These are phyloP conservation scores for Nesidiocoris tenuis DNA, from an alignment of 2,888 invertebrate species.

Conservation along the genomic window DNA sequence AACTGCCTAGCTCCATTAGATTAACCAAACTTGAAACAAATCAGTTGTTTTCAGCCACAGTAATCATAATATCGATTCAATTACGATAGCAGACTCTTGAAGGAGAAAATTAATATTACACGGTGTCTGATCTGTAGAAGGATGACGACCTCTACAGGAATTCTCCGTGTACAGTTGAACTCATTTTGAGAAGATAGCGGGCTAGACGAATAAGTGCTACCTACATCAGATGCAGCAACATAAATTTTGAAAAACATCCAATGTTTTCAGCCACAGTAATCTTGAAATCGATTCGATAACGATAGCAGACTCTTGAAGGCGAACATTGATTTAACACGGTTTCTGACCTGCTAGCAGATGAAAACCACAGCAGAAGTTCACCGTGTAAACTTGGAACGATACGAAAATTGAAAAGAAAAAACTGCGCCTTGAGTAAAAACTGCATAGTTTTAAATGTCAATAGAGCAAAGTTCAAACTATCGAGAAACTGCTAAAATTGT, in stretches of 20 bases:
- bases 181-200: too few relatives aligned
- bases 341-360: slow-evolving; percentile 26
- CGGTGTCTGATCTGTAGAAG: slow-evolving; percentile 32
- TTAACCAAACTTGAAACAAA: too few relatives aligned
- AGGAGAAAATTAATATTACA: slow-evolving; percentile 22
- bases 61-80: slow-evolving; percentile 24
- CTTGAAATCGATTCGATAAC: slow-evolving; percentile 6
- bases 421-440: too few relatives aligned
- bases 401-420: too few relatives aligned
- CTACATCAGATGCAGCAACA: too few relatives aligned
- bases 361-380: slow-evolving; percentile 23
- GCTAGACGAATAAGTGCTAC: too few relatives aligned
- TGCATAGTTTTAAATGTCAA: too few relatives aligned
- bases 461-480: too few relatives aligned
- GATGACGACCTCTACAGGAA: slow-evolving; percentile 20
- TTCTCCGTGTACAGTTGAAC: slow-evolving; percentile 35
- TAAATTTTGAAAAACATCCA: too few relatives aligned
- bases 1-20: too few relatives aligned
- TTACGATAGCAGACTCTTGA: slow-evolving; percentile 27
- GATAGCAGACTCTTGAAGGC: slow-evolving; percentile 32
- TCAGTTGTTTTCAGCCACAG: slow-evolving; percentile 34
- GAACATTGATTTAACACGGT: slow-evolving; percentile 29
- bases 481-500: too few relatives aligned
- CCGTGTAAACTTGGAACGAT: too few relatives aligned
- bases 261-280: slow-evolving; percentile 37